phyloP scores from a whole-genome alignment of 2,888 invertebrate species.

The Polyploca ridens region DNA sequence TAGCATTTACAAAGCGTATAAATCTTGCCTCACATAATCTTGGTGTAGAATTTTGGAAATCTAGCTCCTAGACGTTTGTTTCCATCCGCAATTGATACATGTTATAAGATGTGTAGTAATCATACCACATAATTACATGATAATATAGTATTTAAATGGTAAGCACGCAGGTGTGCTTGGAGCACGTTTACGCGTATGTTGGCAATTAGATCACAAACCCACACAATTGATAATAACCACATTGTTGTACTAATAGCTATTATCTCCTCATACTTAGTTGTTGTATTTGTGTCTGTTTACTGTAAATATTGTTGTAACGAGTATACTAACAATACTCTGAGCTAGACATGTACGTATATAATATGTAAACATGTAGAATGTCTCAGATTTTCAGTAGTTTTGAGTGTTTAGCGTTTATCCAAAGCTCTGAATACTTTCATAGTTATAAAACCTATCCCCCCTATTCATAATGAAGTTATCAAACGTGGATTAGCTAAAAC shows the following conservation, averaged over 20 bases:
- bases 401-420: not conserved
- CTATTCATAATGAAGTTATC: too few species aligned
- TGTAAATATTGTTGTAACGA: not conserved
- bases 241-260: slow-evolving; percentile 12
- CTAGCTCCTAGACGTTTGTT: not conserved
- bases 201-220: slow-evolving; percentile 6
- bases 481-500: too few species aligned
- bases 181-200: slow-evolving; percentile 9
- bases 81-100: not conserved
- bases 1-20: too few species aligned
- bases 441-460: too few species aligned
- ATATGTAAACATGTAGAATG: too few species aligned
- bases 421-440: too few species aligned
- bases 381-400: not conserved
- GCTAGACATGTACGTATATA: not conserved
- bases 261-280: not conserved
- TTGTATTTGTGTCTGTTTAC: slow-evolving; percentile 3
- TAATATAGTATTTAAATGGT: not conserved
- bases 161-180: not conserved
- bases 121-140: not conserved
- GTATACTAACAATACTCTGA: not conserved
- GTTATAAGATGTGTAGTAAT: slow-evolving; percentile 7
- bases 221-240: not conserved
- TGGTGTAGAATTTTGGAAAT: not conserved
- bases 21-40: not conserved